Evolutionary conservation across 2,888 invertebrate species (phyloP).

Genomic region (Cheilosia impressa): DNA sequence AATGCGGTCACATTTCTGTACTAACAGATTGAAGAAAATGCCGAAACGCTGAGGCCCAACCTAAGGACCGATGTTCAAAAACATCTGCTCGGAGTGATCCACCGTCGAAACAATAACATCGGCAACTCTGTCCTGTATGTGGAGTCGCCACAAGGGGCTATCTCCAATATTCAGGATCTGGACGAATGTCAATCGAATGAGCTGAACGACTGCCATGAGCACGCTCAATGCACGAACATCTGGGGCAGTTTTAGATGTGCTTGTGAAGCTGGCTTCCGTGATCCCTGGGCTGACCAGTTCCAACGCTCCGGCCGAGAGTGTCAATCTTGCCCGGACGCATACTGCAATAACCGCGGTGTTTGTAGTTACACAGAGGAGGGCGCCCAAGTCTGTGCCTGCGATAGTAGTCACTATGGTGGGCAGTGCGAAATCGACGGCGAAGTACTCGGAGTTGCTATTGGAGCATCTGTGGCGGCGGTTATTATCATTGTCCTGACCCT

Average conservation of each 20-base stretch:
- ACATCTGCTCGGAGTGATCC: constrained; percentile 92
- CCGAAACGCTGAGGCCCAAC: constrained; percentile 88
- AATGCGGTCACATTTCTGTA: neutral
- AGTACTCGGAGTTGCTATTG: constrained; percentile 95
- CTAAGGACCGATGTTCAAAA: constrained; percentile 91
- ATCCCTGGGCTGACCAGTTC: constrained; percentile 88
- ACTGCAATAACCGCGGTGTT: constrained; percentile 93
- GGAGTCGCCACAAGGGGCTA: constrained; percentile 91
- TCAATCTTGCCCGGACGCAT: constrained; percentile 89
- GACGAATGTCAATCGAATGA: constrained; percentile 94
- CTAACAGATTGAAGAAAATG: constrained; percentile 88
- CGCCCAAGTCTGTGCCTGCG: constrained; percentile 86
- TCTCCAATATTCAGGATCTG: constrained; percentile 90
- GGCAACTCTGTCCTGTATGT: constrained; percentile 94
- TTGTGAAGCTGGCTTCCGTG: constrained; percentile 90
- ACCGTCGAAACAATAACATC: constrained; percentile 93
- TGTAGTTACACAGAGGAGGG: constrained; percentile 90
- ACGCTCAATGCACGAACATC: constrained; percentile 91
- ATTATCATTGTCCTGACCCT: constrained; percentile 94
- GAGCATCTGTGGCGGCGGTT: constrained; percentile 94
- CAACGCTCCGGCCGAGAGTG: constrained; percentile 90
- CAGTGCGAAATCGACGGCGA: constrained; percentile 96
- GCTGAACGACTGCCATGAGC: constrained; percentile 92
- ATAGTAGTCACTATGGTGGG: constrained; percentile 92
- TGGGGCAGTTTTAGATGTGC: constrained; percentile 90